Conservation (phyloP, 1,140 invertebrate species). For the Neodiprion fabricii region DNA sequence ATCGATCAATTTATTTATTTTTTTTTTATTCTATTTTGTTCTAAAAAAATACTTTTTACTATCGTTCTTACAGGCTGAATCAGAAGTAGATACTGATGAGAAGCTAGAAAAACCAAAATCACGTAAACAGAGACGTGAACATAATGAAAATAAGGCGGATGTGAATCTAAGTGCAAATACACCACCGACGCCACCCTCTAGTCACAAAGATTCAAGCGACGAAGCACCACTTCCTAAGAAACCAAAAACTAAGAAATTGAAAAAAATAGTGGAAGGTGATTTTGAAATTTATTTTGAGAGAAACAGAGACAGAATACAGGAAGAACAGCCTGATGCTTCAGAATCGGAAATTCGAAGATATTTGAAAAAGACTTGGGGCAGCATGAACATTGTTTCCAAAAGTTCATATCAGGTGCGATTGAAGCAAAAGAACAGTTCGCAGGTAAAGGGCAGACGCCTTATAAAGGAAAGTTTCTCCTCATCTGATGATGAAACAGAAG, state of each 20-base stretch:
- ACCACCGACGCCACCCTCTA: constrained; percentile 45
- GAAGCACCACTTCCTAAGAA: constrained; percentile 34
- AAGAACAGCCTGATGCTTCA: constrained; percentile 61
- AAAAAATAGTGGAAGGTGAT: constrained; percentile 40
- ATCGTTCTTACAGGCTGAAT: constrained; percentile 14
- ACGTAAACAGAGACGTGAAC: constrained; percentile 20
- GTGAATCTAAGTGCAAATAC: constrained; percentile 40
- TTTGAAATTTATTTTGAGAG: constrained; percentile 64
- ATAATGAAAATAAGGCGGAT: constrained; percentile 10
- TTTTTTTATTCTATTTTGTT: constrained; percentile 18
- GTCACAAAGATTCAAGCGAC: constrained; percentile 44
- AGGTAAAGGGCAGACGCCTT: constrained; percentile 23
- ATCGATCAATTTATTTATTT: constrained; percentile 1
- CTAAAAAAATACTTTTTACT: constrained; percentile 2
- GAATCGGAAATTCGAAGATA: constrained; percentile 60
- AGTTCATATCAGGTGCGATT: constrained; percentile 40
- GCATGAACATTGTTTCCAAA: constrained; percentile 48
- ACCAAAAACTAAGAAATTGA: constrained; percentile 26
- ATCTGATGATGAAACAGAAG: constrained; percentile 16
- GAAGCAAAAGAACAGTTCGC: constrained; percentile 28
- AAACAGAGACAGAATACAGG: constrained; percentile 59
- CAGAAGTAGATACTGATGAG: not conserved
- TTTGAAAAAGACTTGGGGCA: constrained; percentile 63
- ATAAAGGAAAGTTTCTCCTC: not conserved
- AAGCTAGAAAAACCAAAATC: constrained; percentile 14